A percentile compares a stretch with the other conserved stretches of the same genome.
Conservation (phyloP, 2,888 invertebrate species). For the Gastrophysa polygoni region DNA sequence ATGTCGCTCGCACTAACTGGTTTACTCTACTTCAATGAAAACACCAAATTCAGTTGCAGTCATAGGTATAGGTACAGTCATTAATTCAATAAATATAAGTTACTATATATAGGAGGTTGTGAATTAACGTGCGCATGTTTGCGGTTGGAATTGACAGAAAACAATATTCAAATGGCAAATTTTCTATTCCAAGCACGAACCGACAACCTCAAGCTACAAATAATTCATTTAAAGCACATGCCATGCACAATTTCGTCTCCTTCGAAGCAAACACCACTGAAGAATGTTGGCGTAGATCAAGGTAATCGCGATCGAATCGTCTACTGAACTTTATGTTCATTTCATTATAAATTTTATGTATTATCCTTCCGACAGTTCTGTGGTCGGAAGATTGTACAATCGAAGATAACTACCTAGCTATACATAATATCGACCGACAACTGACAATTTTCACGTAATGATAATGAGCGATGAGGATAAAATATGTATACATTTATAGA, state of each 20-base stretch:
- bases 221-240: conserved; percentile 23
- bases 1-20: too few relatives aligned
- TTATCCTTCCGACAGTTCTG: too few relatives aligned
- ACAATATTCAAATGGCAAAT: conserved; percentile 10
- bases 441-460: neutral
- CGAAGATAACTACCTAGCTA: conserved; percentile 1
- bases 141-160: conserved; percentile 19
- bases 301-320: conserved; percentile 18
- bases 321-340: too few relatives aligned
- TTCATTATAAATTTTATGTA: too few relatives aligned
- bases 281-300: conserved; percentile 28
- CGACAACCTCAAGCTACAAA: conserved; percentile 6
- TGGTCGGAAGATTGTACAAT: neutral
- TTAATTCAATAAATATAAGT: neutral
- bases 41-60: neutral
- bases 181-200: conserved; percentile 8
- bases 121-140: conserved; percentile 15
- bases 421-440: neutral
- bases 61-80: neutral
- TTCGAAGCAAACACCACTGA: conserved; percentile 23
- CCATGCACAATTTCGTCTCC: conserved; percentile 24
- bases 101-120: neutral
- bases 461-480: neutral
- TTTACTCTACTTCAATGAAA: too few relatives aligned
- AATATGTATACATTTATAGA: neutral